Conservation (phyloP, 2,113 vertebrate genomes). For the Solea senegalensis region DNA sequence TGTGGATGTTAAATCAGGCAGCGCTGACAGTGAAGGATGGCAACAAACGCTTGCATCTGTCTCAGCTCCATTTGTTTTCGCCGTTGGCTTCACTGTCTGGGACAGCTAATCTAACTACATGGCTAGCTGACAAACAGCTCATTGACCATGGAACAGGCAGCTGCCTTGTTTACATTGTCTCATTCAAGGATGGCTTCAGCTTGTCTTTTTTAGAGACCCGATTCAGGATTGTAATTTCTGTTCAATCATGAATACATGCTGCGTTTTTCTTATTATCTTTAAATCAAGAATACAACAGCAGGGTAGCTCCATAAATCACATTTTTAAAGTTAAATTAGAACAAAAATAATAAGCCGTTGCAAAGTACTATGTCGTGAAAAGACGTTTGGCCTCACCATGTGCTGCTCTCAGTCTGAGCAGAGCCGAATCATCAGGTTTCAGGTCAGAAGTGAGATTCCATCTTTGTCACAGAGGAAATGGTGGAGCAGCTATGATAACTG, state of each 20-base stretch:
- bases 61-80: constrained; percentile 69
- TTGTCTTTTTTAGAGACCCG: constrained; percentile 3
- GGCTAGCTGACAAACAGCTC: constrained; percentile 72
- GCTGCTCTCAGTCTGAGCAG: no score
- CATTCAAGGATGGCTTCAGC: constrained; percentile 28
- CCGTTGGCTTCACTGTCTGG: constrained; percentile 62
- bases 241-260: no score
- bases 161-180: constrained; percentile 56
- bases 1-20: constrained; percentile 46
- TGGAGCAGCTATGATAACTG: constrained; percentile 56
- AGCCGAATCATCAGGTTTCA: constrained; percentile 13
- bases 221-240: not conserved
- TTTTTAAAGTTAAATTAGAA: no score
- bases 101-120: constrained; percentile 72
- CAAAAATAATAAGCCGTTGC: not conserved
- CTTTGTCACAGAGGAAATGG: constrained; percentile 43
- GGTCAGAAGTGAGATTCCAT: constrained; percentile 7
- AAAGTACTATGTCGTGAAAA: no score
- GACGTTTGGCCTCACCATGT: no score
- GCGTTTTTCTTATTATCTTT: no score
- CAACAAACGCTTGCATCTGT: constrained; percentile 56
- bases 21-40: constrained; percentile 67
- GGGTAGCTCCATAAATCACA: no score
- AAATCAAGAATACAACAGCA: not conserved
- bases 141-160: constrained; percentile 65